Percentiles rank a stretch among this genome's conserved stretches.
These are phyloP conservation scores for Drosophila ficusphila DNA, from an alignment of 1,140 invertebrate genomes.

Conservation along the genomic window DNA sequence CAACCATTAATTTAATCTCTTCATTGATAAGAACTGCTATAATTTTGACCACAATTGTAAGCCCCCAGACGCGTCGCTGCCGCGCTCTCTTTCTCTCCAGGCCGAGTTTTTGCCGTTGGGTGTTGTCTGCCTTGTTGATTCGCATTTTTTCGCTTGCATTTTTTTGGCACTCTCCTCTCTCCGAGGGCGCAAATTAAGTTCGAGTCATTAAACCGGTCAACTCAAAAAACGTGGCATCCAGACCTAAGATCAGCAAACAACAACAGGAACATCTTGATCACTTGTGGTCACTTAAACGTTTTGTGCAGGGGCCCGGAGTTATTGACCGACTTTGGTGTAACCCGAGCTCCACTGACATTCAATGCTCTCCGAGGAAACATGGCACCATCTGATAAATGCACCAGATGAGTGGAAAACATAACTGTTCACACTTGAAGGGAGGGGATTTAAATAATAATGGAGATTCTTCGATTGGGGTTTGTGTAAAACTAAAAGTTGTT, in stretches of 20 bases:
- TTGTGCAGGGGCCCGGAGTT: constrained; percentile 61
- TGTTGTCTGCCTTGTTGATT: constrained; percentile 70
- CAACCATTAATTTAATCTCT: too few species aligned
- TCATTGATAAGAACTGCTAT: background rate
- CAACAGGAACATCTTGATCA: constrained; percentile 43
- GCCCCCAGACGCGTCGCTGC: constrained; percentile 53
- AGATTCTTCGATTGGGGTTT: background rate
- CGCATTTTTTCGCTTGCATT: constrained; percentile 20
- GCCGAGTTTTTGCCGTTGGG: constrained; percentile 47
- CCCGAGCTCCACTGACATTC: constrained; percentile 61
- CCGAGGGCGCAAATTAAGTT: constrained; percentile 75
- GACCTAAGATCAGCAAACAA: constrained; percentile 51
- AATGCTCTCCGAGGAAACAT: constrained; percentile 54
- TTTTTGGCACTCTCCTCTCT: constrained; percentile 18
- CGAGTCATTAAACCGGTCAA: constrained; percentile 74
- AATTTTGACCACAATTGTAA: constrained; percentile 2
- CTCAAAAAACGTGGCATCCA: constrained; percentile 58
- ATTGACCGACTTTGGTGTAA: constrained; percentile 79
- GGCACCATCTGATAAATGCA: constrained; percentile 39
- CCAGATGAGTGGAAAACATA: constrained; percentile 49
- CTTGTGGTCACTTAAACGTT: constrained; percentile 62
- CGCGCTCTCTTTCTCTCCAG: constrained; percentile 20
- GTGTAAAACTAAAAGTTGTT: too few species aligned
- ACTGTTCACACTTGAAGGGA: constrained; percentile 24
- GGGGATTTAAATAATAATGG: background rate